Percentiles rank a stretch among this genome's conserved stretches.
phyloP scores from a whole-genome alignment of 2,888 invertebrate species.

The Cheilosia vulpina region DNA sequence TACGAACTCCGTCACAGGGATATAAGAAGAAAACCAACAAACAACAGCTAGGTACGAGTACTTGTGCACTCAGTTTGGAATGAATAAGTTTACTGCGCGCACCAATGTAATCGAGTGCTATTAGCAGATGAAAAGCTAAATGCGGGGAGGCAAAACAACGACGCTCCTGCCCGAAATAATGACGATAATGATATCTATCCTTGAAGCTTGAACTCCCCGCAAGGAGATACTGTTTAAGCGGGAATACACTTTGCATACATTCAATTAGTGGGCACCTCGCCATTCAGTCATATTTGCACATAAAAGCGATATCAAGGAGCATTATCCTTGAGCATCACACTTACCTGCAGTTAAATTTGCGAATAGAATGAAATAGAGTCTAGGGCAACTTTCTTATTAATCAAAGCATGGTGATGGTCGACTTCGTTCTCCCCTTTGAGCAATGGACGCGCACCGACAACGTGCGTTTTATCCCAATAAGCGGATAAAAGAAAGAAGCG shows the following conservation, averaged over 20 bases:
- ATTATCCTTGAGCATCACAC: conserved; percentile 66
- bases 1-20: background rate
- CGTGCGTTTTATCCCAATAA: conserved; percentile 52
- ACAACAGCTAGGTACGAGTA: conserved; percentile 9
- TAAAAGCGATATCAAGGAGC: conserved; percentile 53
- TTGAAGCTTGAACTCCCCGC: conserved; percentile 63
- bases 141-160: conserved; percentile 42
- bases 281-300: conserved; percentile 61
- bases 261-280: conserved; percentile 55
- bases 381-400: conserved; percentile 8
- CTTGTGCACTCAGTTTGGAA: conserved; percentile 23
- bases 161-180: conserved; percentile 49
- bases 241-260: conserved; percentile 64
- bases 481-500: conserved; percentile 38
- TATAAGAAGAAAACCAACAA: conserved; percentile 8
- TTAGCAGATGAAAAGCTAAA: conserved; percentile 67
- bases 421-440: background rate
- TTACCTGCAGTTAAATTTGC: conserved; percentile 36
- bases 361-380: conserved; percentile 3
- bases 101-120: conserved; percentile 54
- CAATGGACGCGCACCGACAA: conserved; percentile 17
- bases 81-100: conserved; percentile 33
- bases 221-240: conserved; percentile 39
- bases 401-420: background rate
- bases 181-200: conserved; percentile 69